Base-by-base conservation (phyloP, 2,888 invertebrate genomes). In the Pheosia tremula region DNA sequence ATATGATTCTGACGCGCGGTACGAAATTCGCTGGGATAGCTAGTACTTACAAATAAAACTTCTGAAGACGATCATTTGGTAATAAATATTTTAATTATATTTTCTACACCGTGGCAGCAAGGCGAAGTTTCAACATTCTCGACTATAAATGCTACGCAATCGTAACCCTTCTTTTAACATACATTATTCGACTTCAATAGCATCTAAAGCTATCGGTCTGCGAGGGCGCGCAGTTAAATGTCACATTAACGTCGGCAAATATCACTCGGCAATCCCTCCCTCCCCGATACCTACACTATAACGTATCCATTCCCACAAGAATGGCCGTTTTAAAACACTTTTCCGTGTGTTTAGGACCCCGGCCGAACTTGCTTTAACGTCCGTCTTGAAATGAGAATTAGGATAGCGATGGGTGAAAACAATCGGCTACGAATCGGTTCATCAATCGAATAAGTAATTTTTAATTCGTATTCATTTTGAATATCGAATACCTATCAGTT, bases 321-420 rank as follows among this genome's bases (percentile, higher is more conserved):
- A 82, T 82, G 82, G 82, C 71, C 77, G 77, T 82, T 88, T 86
- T 85, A 86, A 87, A 88, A 87, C 85, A 86, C 84, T 88, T 87
- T 84, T 78, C 81, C 83, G 82, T 87, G 84, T 87, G 84, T 85
- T 86, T 84, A 86, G 85, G 85, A 73, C 72, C 71, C 36, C 73
- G 70, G 64, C 71, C 74, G 69, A 75, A 76, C 75, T 73, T 66
- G 72, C 63, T 73, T 72, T 71, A 75, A 79, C 8, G 10, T 47
- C n/a, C 4, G 49, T 49, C 49, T 49, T 13, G 13, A 49, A 49
- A n/a, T 49, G 49, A 49, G 49, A 7, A 49, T 49, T 13, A 4
- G 39, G 39, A 39, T 39, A 10, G 10, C 1, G 43, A 43, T 43
- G 4, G 43, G 43, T 8, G 43, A 43, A 10, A 9, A 43, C 9